A percentile compares a stretch with the other conserved stretches of the same genome.
These are phyloP conservation scores for Butastur rufipennis DNA, from an alignment of 2,113 vertebrate species.

Conservation along the genomic window DNA sequence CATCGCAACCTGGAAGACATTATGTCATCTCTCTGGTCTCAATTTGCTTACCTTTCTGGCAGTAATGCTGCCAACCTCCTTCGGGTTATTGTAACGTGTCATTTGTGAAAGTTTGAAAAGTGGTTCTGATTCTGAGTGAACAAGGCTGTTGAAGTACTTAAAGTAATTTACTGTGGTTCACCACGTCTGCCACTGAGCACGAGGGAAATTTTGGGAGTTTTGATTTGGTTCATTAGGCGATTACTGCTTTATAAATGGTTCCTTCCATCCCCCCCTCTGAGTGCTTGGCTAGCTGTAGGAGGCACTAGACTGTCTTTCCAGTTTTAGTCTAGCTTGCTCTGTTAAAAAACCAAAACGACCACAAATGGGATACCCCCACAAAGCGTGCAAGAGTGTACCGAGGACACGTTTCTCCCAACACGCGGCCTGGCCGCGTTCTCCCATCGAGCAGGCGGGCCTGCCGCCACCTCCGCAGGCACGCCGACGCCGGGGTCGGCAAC, in stretches of 20 bases:
- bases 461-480: accelerated
- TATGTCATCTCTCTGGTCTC: background rate
- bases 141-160: background rate
- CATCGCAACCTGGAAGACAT: background rate
- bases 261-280: background rate
- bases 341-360: background rate
- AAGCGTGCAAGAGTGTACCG: accelerated
- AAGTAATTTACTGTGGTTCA: background rate
- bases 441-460: accelerated
- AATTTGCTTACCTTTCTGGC: background rate
- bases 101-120: background rate
- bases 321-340: background rate
- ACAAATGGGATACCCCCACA: no score
- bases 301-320: background rate
- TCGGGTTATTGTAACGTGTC: background rate
- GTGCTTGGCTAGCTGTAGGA: background rate
- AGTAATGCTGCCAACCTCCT: background rate
- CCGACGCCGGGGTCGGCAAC: accelerated
- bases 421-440: background rate
- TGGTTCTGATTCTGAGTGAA: background rate
- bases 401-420: accelerated
- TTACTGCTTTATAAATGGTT: background rate
- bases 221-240: background rate
- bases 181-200: background rate
- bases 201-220: background rate